Evolutionary conservation across 1,140 invertebrate genomes (phyloP).

Genomic region (Armadillidium nasatum): DNA sequence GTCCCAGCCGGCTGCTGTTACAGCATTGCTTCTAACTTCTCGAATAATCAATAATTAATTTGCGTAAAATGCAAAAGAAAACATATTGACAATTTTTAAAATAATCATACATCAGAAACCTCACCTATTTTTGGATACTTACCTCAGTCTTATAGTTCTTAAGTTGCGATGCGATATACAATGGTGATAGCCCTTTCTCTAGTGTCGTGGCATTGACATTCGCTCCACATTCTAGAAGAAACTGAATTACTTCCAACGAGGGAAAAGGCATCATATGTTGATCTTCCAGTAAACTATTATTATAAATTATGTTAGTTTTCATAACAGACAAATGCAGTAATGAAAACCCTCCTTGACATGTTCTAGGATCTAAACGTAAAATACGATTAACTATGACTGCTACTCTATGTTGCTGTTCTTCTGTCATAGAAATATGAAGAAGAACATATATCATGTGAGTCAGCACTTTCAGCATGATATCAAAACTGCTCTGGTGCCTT

Average conservation of each 20-base stretch:
- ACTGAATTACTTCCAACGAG: conserved; percentile 59
- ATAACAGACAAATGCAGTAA: conserved; percentile 75
- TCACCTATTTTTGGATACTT: background rate
- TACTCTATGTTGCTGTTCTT: conserved; percentile 49
- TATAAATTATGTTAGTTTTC: conserved; percentile 70
- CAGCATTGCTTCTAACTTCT: no score
- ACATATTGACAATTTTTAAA: no score
- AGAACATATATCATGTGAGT: conserved; percentile 75
- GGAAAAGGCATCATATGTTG: conserved; percentile 57
- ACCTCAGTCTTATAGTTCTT: conserved; percentile 55
- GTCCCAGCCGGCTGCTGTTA: no score
- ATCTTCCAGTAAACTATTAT: conserved; percentile 67
- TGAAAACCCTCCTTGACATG: conserved; percentile 58
- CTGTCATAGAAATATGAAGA: conserved; percentile 57
- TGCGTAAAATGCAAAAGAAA: no score
- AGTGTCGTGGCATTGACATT: conserved; percentile 70
- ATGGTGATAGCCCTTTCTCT: conserved; percentile 62
- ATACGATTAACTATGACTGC: conserved; percentile 35
- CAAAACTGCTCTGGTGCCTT: conserved; percentile 74
- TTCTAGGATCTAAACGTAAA: conserved; percentile 57
- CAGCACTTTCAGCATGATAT: conserved; percentile 60
- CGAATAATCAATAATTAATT: background rate
- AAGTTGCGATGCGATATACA: conserved; percentile 65
- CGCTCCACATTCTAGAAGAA: conserved; percentile 70
- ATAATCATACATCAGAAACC: no score